phyloP scores from a whole-genome alignment of 2,797 vertebrate genomes.

The Erethizon dorsatum region DNA sequence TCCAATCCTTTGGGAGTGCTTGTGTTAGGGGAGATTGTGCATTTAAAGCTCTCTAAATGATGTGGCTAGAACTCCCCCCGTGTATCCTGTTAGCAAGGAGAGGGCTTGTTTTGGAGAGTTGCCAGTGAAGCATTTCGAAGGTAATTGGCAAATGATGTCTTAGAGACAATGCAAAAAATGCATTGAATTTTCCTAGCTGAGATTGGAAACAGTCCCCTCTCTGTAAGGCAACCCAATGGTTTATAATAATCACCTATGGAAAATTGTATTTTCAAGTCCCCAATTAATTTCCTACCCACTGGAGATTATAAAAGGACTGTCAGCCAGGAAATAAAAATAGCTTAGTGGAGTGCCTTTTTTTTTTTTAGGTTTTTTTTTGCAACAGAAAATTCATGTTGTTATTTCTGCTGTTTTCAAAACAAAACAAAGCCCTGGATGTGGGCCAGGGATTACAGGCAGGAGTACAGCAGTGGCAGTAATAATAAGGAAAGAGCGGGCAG shows the following conservation, averaged over 20 bases:
- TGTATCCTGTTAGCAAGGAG: conserved; percentile 37
- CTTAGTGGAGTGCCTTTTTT: neutral
- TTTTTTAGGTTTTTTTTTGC: neutral
- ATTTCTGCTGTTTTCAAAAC: conserved; percentile 69
- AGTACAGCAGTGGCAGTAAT: neutral
- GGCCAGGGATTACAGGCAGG: conserved; percentile 41
- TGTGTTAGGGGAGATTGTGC: neutral
- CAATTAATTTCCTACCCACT: conserved; percentile 67
- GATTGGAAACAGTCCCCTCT: conserved; percentile 4
- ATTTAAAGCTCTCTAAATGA: conserved; percentile 46
- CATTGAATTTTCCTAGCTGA: conserved; percentile 13
- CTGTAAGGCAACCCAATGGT: neutral
- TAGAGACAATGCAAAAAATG: conserved; percentile 59
- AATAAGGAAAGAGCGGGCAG: neutral
- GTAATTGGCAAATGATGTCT: conserved; percentile 73
- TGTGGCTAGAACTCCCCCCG: neutral
- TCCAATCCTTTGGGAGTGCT: neutral
- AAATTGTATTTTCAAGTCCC: conserved; percentile 63
- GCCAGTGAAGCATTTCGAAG: conserved; percentile 66
- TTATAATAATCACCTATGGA: conserved; percentile 62
- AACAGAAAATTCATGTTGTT: conserved; percentile 64
- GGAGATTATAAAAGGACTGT: conserved; percentile 58
- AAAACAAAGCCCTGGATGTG: conserved; percentile 38
- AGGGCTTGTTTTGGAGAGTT: conserved; percentile 54
- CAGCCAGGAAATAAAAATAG: conserved; percentile 68